Evolutionary conservation across 2,113 vertebrate genomes (phyloP).

Genomic region (Otis tarda): DNA sequence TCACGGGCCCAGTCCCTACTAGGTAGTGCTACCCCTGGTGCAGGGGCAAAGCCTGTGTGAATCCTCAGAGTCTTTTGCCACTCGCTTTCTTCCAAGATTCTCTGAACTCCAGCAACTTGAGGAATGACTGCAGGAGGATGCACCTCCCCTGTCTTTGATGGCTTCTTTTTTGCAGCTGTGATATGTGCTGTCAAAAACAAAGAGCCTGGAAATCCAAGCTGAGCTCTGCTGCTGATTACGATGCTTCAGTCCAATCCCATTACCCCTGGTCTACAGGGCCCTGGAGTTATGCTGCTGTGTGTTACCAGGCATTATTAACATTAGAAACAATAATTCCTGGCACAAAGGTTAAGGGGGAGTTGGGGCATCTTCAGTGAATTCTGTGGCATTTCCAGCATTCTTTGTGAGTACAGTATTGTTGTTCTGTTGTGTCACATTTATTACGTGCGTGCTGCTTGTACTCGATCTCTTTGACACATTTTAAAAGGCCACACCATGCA

Average conservation of each 20-base stretch:
- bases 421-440: constrained; percentile 9
- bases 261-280: background rate
- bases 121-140: background rate
- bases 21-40: background rate
- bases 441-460: background rate
- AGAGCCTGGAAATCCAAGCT: background rate
- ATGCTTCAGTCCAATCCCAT: background rate
- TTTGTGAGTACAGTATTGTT: background rate
- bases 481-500: background rate
- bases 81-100: background rate
- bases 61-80: background rate
- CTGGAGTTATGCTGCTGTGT: constrained; percentile 2
- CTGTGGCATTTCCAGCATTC: background rate
- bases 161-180: background rate
- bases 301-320: constrained; percentile 17
- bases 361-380: constrained; percentile 27
- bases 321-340: constrained; percentile 10
- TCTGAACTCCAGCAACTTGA: background rate
- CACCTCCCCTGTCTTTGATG: background rate
- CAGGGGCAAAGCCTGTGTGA: background rate
- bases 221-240: background rate
- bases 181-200: background rate
- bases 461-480: background rate
- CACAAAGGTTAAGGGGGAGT: background rate
- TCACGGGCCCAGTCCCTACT: background rate